A percentile compares a stretch with the other conserved stretches of the same genome.
phyloP scores from a whole-genome alignment of 2,797 vertebrate genomes.

The Anguilla obscura region DNA sequence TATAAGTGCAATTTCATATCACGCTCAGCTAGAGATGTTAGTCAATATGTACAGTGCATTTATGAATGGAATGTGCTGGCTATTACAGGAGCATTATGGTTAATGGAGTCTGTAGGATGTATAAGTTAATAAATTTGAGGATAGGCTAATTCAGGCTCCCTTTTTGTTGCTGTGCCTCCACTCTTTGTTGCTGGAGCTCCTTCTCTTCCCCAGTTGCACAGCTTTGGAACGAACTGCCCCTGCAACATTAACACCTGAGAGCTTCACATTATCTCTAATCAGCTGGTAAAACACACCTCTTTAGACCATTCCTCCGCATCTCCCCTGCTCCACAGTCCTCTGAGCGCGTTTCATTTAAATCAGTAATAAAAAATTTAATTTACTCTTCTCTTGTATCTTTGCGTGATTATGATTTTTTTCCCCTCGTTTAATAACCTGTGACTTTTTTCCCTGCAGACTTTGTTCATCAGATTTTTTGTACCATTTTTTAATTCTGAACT shows the following conservation, averaged over 20 bases:
- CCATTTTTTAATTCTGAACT: not conserved
- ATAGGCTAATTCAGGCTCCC: not conserved
- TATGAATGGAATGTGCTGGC: not conserved
- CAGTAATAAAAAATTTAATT: not conserved
- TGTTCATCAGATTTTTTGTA: not conserved
- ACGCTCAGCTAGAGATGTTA: not conserved
- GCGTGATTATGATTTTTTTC: not conserved
- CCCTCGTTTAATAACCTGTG: not conserved
- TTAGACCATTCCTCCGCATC: not conserved
- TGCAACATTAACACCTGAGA: not conserved
- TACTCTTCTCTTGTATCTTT: not conserved
- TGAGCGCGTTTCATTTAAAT: not conserved
- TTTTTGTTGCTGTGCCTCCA: not conserved
- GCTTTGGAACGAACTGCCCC: not conserved
- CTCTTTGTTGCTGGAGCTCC: not conserved
- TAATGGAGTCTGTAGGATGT: not conserved
- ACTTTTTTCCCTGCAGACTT: constrained; percentile 4
- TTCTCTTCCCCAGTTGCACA: not conserved
- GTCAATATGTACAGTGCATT: not conserved
- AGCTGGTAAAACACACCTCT: not conserved
- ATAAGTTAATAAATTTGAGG: not conserved
- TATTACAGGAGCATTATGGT: not conserved
- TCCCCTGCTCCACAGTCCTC: not conserved
- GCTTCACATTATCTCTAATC: not conserved
- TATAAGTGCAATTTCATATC: not conserved